Evolutionary conservation across 2,797 vertebrate species (phyloP).

Genomic region (Anniella stebbinsi): DNA sequence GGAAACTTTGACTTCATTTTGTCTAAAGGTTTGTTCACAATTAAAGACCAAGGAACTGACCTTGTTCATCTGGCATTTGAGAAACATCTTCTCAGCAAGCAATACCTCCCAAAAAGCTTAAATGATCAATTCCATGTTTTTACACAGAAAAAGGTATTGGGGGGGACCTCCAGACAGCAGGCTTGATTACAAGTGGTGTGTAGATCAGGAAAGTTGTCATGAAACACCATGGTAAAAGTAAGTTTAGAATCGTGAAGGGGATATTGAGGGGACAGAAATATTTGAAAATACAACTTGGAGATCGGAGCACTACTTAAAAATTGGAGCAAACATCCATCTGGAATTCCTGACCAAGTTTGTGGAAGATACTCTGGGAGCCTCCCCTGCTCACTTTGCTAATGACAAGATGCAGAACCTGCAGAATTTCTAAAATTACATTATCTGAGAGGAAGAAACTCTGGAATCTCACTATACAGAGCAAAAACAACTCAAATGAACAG

Average conservation of each 20-base stretch:
- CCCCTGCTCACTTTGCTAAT: background rate
- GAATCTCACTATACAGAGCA: background rate
- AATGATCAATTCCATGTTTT: background rate
- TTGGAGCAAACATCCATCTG: background rate
- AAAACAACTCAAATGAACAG: background rate
- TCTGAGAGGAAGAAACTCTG: background rate
- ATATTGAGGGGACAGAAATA: accelerated
- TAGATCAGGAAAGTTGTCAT: background rate
- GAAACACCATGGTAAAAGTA: background rate
- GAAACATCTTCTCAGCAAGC: background rate
- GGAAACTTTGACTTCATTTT: background rate
- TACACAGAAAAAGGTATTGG: background rate
- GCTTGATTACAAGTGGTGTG: background rate
- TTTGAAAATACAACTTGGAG: background rate
- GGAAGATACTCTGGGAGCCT: background rate
- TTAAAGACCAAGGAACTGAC: background rate
- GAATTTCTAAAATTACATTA: background rate
- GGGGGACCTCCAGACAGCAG: background rate
- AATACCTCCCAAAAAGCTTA: background rate
- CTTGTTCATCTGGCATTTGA: background rate
- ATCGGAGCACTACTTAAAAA: background rate
- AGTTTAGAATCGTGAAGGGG: background rate
- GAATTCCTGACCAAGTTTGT: background rate
- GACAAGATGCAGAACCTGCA: background rate
- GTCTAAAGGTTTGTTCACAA: background rate